These are phyloP conservation scores for Prosopocoilus inquinatus DNA, from an alignment of 2,888 invertebrate species.

Conservation along the genomic window DNA sequence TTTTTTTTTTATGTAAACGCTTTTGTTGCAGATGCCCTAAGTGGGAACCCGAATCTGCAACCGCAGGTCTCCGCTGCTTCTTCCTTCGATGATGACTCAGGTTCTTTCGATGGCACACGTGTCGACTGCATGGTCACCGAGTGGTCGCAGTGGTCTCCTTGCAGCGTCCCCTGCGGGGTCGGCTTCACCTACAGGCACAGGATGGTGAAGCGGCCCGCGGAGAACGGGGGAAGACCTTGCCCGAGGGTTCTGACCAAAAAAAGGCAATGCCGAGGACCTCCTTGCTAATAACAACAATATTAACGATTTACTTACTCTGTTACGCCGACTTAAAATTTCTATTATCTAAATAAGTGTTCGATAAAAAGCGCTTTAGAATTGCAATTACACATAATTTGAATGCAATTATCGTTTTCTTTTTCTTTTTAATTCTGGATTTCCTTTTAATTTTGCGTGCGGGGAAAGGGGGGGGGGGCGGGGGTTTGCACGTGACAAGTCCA, in stretches of 20 bases:
- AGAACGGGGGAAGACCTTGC: slow-evolving; percentile 65
- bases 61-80: not conserved
- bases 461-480: no score
- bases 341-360: not conserved
- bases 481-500: no score
- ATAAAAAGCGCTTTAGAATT: not conserved
- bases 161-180: slow-evolving; percentile 76
- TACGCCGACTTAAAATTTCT: not conserved
- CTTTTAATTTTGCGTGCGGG: no score
- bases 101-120: slow-evolving; percentile 11
- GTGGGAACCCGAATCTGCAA: slow-evolving; percentile 20
- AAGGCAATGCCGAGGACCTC: slow-evolving; percentile 53
- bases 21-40: slow-evolving; percentile 32
- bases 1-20: not conserved
- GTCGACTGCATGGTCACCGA: slow-evolving; percentile 70
- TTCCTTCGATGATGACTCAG: not conserved
- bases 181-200: slow-evolving; percentile 67
- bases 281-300: slow-evolving; percentile 26
- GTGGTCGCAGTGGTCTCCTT: slow-evolving; percentile 83
- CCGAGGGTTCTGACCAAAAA: slow-evolving; percentile 60
- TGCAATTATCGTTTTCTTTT: no score
- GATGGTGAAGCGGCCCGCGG: slow-evolving; percentile 61
- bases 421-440: no score
- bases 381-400: no score
- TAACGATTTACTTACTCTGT: not conserved